These are phyloP conservation scores for Nixonia krombeini DNA, from an alignment of 1,140 invertebrate genomes.

Conservation along the genomic window DNA sequence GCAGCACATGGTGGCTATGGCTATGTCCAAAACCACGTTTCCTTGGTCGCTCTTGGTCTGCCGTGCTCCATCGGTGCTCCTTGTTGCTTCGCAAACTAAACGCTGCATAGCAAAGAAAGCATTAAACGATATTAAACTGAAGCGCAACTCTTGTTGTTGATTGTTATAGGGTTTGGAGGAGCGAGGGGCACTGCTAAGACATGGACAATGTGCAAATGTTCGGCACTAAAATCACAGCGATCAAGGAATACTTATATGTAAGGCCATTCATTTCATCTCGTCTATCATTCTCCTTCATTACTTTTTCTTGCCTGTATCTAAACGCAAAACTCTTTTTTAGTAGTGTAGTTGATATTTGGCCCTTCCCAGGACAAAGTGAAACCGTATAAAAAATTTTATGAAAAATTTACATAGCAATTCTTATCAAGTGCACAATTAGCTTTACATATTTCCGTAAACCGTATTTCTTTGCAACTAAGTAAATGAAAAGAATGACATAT, in stretches of 20 bases:
- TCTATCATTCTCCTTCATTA: conserved; percentile 31
- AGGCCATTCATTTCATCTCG: conserved; percentile 56
- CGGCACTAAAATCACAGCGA: conserved; percentile 71
- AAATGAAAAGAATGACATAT: too few relatives aligned
- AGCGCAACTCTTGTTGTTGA: conserved; percentile 66
- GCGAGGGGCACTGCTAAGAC: conserved; percentile 68
- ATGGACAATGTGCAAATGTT: conserved; percentile 73
- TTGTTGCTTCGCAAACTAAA: conserved; percentile 45
- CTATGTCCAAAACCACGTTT: conserved; percentile 42
- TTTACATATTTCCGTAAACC: too few relatives aligned
- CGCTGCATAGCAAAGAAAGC: conserved; percentile 24
- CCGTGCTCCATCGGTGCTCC: conserved; percentile 55
- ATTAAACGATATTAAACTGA: conserved; percentile 54
- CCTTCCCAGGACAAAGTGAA: too few relatives aligned
- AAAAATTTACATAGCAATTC: too few relatives aligned
- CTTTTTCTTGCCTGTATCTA: conserved; percentile 14
- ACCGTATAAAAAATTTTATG: too few relatives aligned
- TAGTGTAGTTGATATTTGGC: too few relatives aligned
- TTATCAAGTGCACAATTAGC: too few relatives aligned
- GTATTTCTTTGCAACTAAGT: too few relatives aligned
- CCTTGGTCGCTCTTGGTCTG: conserved; percentile 64
- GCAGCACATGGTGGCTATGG: neutral
- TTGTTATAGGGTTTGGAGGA: conserved; percentile 68
- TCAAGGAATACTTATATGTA: conserved; percentile 73
- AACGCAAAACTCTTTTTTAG: conserved; percentile 15